Evolutionary conservation across 2,888 invertebrate species (phyloP), one percentile per base, ranked within the genome.

Genomic region (Peribatodes rhomboidaria): DNA sequence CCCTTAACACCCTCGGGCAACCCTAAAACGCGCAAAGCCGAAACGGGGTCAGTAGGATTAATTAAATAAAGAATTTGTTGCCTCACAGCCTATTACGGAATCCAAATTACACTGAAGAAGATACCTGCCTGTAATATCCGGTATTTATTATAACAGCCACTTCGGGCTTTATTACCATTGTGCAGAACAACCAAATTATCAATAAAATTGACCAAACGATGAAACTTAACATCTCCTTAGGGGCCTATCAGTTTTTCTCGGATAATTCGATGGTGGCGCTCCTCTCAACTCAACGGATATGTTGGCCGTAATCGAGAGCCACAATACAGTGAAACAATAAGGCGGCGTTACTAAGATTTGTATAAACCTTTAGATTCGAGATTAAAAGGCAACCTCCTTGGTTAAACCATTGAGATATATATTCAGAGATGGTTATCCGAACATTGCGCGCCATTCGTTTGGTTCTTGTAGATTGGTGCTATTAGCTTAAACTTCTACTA

Each of bases 81-180:
- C 31, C 31, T 31, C 33, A 6, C n/a, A 55, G 31, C 55, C 55
- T 44, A 55, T 55, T 58, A 58, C 27, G 18, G 27, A 41, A 27
- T n/a, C 39, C 20, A 49, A 58, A 58, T 61, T 42, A 35, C 20
- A 52, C 33, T 55, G 44, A 44, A 50, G 52, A 35, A 37, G 52
- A 62, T 39, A 52, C 50, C 35, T 52, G 39, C 44, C 39, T 20
- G 9, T 35, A 57, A 57, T 42, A 52, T 20, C 56, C 42, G 18
- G 52, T 57, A 52, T 57, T 57, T 56, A 62, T 62, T 33, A 39
- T 57, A 27, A 61, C 22, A 27, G 37, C 61, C 41, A 14, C 55
- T 52, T 44, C n/a, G 37, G 13, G n/a, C 37, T 56, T 62, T 57
- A 57, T 57, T 41, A 20, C 33, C 18, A 55, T 55, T 55, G 31